These are phyloP conservation scores for Drosophila oshimai DNA, from an alignment of 1,140 invertebrate genomes.

Conservation along the genomic window DNA sequence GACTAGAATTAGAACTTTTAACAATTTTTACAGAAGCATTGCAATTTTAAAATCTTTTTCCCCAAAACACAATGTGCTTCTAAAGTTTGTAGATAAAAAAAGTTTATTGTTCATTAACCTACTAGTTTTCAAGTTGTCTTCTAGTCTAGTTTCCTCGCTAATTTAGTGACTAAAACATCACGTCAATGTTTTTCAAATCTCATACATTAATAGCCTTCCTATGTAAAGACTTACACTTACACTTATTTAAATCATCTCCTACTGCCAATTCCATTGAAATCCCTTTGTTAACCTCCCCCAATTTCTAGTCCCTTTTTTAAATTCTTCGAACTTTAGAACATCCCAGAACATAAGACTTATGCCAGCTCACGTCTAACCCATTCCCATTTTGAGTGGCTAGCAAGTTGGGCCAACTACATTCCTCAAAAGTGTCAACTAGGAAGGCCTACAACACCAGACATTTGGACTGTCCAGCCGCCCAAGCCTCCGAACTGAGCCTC, in stretches of 20 bases:
- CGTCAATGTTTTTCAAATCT: no score
- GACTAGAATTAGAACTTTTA: no score
- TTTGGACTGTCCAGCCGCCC: not conserved
- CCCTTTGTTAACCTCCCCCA: not conserved
- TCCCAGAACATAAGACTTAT: not conserved
- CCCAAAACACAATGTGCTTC: no score
- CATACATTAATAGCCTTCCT: no score
- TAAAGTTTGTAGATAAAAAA: no score
- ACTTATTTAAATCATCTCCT: not conserved
- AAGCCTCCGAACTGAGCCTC: not conserved
- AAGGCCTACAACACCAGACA: constrained; percentile 24
- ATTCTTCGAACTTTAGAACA: constrained; percentile 15
- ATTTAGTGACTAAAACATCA: no score
- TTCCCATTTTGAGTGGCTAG: constrained; percentile 25
- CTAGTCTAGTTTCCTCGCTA: no score
- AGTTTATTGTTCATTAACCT: no score
- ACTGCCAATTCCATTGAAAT: not conserved
- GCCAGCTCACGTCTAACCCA: constrained; percentile 58
- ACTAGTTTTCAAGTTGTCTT: no score
- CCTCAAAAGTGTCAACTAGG: constrained; percentile 38
- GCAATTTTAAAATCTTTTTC: not conserved
- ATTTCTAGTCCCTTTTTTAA: not conserved
- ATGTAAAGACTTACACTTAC: no score
- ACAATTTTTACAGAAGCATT: not conserved
- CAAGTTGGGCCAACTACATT: constrained; percentile 6